phyloP scores from a whole-genome alignment of 2,888 invertebrate genomes.

The Uropetala carovei region DNA sequence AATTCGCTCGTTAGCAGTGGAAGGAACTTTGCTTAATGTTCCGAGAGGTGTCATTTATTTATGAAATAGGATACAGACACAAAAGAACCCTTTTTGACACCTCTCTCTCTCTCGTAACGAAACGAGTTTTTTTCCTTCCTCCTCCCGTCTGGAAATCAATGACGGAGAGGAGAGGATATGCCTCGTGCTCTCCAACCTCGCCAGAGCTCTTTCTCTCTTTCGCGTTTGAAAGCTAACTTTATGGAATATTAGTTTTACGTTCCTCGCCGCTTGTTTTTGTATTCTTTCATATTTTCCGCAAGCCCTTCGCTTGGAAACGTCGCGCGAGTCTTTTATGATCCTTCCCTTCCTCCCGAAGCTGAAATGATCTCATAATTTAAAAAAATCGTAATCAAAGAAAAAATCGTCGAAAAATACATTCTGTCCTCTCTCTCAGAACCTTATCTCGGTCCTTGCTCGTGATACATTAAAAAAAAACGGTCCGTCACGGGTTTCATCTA shows the following conservation, averaged over 20 bases:
- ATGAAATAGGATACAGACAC: no score
- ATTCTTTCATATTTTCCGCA: neutral
- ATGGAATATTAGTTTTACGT: neutral
- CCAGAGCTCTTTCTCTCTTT: neutral
- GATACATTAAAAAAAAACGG: neutral
- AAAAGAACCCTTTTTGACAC: neutral
- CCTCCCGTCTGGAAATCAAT: neutral
- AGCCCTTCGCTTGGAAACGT: neutral
- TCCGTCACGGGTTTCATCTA: neutral
- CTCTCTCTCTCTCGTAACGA: neutral
- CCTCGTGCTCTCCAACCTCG: neutral
- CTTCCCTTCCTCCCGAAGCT: no score
- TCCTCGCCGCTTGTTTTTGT: neutral
- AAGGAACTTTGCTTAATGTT: no score
- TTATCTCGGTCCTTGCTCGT: no score
- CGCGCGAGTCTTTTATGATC: no score
- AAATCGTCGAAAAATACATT: no score
- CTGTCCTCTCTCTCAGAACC: no score
- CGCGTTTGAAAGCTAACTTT: slow-evolving; percentile 2
- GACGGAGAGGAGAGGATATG: neutral
- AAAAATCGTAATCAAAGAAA: no score
- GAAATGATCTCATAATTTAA: no score
- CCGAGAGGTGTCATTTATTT: no score
- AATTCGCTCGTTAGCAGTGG: no score
- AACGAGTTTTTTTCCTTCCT: neutral